Percentiles rank a stretch among this genome's conserved stretches.
phyloP scores from a whole-genome alignment of 2,113 vertebrate genomes.

The Tapirus terrestris region DNA sequence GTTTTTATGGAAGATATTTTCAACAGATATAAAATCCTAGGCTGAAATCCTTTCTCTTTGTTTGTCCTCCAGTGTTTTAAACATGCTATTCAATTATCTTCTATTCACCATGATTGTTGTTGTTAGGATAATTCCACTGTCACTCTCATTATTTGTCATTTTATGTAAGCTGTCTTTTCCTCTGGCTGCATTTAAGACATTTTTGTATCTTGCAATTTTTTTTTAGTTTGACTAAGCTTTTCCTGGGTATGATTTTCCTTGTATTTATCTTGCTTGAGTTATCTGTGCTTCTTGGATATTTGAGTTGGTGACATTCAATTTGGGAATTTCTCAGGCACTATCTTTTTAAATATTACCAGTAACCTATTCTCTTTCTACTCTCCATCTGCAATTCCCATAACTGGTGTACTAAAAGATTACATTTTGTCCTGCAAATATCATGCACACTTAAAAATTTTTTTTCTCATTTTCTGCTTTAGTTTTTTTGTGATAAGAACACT shows the following conservation, averaged over 20 bases:
- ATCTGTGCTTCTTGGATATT: neutral
- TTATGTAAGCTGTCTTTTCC: neutral
- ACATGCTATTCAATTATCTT: neutral
- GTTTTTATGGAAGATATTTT: neutral
- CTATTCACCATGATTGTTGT: neutral
- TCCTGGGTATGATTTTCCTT: neutral
- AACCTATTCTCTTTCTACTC: neutral
- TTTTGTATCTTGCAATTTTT: neutral
- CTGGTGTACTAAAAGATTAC: neutral
- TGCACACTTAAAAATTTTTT: too few species aligned
- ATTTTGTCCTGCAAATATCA: neutral
- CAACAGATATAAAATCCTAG: neutral
- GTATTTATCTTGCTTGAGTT: neutral
- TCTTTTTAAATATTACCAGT: neutral
- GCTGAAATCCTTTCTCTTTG: neutral
- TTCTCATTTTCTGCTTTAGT: neutral
- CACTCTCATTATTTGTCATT: neutral
- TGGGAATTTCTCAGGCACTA: neutral
- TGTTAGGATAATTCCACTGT: neutral
- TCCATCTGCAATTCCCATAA: neutral
- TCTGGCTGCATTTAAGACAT: neutral
- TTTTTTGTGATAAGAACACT: neutral
- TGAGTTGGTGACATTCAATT: neutral
- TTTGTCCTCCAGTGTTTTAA: neutral
- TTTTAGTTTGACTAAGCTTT: neutral